phyloP scores from a whole-genome alignment of 1,140 invertebrate species.

The Aphelenchoides besseyi region DNA sequence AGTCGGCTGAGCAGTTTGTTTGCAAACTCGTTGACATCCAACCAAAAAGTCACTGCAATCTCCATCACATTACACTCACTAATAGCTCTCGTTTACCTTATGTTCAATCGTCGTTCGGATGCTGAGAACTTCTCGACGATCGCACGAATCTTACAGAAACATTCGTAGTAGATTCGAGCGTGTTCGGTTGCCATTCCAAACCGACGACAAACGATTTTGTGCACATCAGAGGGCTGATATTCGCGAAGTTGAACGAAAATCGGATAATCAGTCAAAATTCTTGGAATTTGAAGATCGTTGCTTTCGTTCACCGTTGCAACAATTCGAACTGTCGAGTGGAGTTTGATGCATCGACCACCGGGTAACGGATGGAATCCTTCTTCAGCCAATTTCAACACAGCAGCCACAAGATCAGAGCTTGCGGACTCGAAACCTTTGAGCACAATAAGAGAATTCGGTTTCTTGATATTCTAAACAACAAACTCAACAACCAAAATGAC shows the following conservation, averaged over 20 bases:
- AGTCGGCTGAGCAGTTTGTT: neutral
- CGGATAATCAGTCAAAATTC: conserved; percentile 9
- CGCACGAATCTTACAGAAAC: neutral
- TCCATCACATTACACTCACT: neutral
- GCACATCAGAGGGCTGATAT: neutral
- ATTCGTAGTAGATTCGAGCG: neutral
- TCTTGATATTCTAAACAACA: neutral
- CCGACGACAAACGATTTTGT: neutral
- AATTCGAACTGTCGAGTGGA: conserved; percentile 30
- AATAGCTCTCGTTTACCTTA: neutral
- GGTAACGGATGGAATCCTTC: conserved; percentile 61
- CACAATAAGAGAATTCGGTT: conserved; percentile 72
- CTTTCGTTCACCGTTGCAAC: conserved; percentile 28
- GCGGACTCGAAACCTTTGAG: conserved; percentile 93
- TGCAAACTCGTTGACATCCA: conserved; percentile 17
- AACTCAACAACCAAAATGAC: neutral
- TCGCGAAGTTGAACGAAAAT: conserved; percentile 24
- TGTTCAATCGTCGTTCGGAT: conserved; percentile 1
- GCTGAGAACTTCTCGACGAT: neutral
- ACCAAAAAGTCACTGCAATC: conserved; percentile 17
- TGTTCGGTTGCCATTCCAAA: neutral
- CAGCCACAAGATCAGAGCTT: conserved; percentile 82
- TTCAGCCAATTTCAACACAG: conserved; percentile 80
- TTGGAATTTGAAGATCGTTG: neutral
- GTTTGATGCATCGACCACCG: conserved; percentile 23